A percentile compares a stretch with the other conserved stretches of the same genome.
Conservation (phyloP, 2,797 vertebrate genomes). For the Argya squamiceps region DNA sequence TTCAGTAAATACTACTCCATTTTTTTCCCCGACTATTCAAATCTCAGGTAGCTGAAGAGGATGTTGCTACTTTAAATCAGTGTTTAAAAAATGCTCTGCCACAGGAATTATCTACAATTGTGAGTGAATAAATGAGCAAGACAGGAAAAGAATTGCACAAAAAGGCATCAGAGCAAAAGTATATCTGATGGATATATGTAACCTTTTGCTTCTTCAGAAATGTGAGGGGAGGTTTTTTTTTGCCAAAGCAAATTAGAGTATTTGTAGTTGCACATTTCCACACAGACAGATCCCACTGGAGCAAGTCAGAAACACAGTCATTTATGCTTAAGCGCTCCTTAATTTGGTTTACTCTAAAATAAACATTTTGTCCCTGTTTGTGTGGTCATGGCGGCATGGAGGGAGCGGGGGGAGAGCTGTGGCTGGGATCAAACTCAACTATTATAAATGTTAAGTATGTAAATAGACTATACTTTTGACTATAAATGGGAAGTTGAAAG, state of each 20-base stretch:
- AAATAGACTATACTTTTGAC: background rate
- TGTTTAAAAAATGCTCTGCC: background rate
- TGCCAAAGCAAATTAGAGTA: background rate
- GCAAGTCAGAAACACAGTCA: background rate
- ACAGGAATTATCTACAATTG: background rate
- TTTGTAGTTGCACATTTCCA: background rate
- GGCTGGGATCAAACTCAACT: background rate
- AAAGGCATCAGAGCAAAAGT: background rate
- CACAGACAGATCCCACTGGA: background rate
- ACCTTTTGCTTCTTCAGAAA: background rate
- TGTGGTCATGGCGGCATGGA: background rate
- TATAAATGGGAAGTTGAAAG: background rate
- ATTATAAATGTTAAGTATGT: background rate
- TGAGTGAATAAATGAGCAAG: background rate
- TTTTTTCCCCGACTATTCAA: background rate
- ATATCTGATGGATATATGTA: fast-evolving
- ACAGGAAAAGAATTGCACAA: background rate
- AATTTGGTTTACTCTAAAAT: background rate
- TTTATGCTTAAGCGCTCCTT: background rate
- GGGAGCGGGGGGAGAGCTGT: background rate
- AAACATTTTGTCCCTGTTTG: background rate
- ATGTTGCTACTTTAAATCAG: background rate
- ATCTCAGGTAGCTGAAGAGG: background rate
- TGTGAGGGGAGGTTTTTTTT: background rate
- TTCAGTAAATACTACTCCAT: background rate